Percentiles rank a stretch among this genome's conserved stretches.
These are phyloP conservation scores for Pachypanchax playfairii DNA, from an alignment of 2,113 vertebrate genomes.

Conservation along the genomic window DNA sequence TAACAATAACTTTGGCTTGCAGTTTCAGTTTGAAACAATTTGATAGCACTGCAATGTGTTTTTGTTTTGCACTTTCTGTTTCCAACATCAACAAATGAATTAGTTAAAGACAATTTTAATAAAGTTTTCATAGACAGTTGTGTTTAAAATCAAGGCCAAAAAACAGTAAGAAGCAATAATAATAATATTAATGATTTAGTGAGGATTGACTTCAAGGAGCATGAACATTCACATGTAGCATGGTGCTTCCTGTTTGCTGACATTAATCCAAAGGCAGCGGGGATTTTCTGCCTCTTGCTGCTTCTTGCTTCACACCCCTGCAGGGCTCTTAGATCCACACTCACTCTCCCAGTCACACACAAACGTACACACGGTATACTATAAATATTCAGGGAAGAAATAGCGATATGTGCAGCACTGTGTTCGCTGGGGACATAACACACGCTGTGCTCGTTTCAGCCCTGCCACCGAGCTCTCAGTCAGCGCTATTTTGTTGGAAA, in stretches of 20 bases:
- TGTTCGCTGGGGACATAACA: constrained; percentile 43
- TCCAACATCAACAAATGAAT: neutral
- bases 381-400: constrained; percentile 70
- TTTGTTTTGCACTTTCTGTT: constrained; percentile 8
- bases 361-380: constrained; percentile 56
- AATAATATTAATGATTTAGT: constrained; percentile 7
- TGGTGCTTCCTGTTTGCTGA: constrained; percentile 70
- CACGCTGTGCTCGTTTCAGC: constrained; percentile 50
- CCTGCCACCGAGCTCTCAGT: constrained; percentile 49
- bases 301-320: constrained; percentile 78
- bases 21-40: no score
- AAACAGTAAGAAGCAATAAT: constrained; percentile 1
- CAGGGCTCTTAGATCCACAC: constrained; percentile 66
- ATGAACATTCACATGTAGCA: constrained; percentile 52
- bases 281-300: constrained; percentile 78
- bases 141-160: constrained; percentile 15
- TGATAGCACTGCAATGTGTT: no score
- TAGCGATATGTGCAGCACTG: constrained; percentile 44
- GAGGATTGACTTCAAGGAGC: constrained; percentile 38
- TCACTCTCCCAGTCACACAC: constrained; percentile 56
- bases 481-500: constrained; percentile 50
- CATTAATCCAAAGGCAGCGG: constrained; percentile 75
- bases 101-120: neutral
- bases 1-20: no score
- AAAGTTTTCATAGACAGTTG: neutral